Evolutionary conservation across 2,888 invertebrate species (phyloP).

Genomic region (Dendrolimus pini): DNA sequence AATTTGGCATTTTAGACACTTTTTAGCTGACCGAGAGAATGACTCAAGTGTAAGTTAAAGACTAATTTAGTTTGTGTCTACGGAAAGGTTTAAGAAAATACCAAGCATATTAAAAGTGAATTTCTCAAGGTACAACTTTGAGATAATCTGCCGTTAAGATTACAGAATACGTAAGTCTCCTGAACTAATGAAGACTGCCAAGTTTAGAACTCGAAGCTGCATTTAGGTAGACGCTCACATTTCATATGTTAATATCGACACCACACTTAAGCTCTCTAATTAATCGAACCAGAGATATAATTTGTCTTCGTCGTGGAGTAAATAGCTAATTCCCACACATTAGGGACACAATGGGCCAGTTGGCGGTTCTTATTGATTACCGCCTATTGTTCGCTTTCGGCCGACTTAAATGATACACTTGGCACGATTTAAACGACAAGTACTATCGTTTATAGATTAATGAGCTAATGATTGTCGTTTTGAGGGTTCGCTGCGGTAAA

Average conservation of each 20-base stretch:
- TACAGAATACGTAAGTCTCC: background rate
- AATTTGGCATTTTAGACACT: no score
- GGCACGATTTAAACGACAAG: constrained; percentile 52
- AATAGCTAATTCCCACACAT: constrained; percentile 75
- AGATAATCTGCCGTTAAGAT: no score
- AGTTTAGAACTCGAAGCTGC: constrained; percentile 12
- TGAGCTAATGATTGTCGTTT: constrained; percentile 36
- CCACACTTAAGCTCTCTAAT: constrained; percentile 66
- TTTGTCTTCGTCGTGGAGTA: constrained; percentile 73
- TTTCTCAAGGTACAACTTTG: no score
- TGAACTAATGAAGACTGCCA: background rate
- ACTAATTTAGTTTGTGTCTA: no score
- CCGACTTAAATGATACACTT: constrained; percentile 65
- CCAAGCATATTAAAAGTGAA: no score
- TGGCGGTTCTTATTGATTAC: constrained; percentile 69
- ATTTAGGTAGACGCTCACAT: constrained; percentile 16
- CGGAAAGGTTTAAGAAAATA: no score
- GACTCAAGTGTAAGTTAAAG: no score
- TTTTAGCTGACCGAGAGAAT: no score
- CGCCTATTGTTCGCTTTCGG: constrained; percentile 62
- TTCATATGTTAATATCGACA: constrained; percentile 51
- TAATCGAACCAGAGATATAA: constrained; percentile 66
- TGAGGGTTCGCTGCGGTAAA: constrained; percentile 15
- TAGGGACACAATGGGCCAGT: constrained; percentile 65
- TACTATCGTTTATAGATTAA: constrained; percentile 47